phyloP scores from a whole-genome alignment of 2,888 invertebrate species.

The Spisula solida region DNA sequence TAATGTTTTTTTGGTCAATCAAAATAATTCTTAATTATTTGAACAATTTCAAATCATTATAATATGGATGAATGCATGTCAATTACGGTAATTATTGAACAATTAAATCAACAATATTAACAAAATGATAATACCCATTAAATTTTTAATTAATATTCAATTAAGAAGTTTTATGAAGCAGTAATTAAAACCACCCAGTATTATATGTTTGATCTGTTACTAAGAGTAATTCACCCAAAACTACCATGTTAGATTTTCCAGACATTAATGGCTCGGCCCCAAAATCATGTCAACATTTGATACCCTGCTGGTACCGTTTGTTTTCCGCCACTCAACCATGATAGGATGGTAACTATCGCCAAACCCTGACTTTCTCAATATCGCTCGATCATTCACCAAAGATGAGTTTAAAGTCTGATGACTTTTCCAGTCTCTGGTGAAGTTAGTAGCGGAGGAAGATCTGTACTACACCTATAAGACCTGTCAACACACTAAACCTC shows the following conservation, averaged over 20 bases:
- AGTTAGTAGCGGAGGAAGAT: conserved; percentile 44
- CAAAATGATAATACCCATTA: too few relatives aligned
- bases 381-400: conserved; percentile 21
- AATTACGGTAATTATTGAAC: too few relatives aligned
- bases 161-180: neutral
- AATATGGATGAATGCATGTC: too few relatives aligned
- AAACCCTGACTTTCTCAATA: neutral
- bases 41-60: too few relatives aligned
- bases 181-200: neutral
- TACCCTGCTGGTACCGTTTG: conserved; percentile 65
- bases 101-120: too few relatives aligned
- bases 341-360: conserved; percentile 44
- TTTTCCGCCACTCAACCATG: conserved; percentile 64
- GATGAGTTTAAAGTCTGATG: conserved; percentile 45
- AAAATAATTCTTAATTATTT: too few relatives aligned
- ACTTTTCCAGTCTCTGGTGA: conserved; percentile 46
- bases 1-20: too few relatives aligned
- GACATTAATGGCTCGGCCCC: conserved; percentile 41
- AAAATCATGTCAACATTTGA: conserved; percentile 56
- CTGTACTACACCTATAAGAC: conserved; percentile 57
- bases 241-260: conserved; percentile 31
- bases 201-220: neutral
- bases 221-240: conserved; percentile 47
- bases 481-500: conserved; percentile 55
- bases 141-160: conserved; percentile 8